Conservation (phyloP, 2,888 invertebrate genomes). For the Protonemura montana region DNA sequence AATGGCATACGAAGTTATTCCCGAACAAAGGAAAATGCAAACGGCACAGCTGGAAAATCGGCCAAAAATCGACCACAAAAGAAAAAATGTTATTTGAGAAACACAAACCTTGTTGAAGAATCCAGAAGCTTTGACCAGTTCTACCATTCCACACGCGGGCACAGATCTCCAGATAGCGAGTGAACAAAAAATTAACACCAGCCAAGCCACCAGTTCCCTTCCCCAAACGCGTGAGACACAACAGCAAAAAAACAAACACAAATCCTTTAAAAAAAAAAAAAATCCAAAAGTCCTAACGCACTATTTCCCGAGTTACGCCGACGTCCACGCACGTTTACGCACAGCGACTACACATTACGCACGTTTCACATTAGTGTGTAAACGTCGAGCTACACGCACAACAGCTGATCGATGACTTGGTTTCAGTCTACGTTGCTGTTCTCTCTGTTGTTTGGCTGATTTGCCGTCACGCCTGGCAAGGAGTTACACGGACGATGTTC, state of each 20-base stretch:
- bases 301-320: background rate
- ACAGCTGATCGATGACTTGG: background rate
- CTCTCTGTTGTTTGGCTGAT: no score
- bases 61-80: background rate
- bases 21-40: conserved; percentile 2
- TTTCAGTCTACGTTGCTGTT: no score
- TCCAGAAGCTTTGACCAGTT: background rate
- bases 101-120: background rate
- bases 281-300: no score
- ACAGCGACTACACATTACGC: background rate
- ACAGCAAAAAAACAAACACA: no score
- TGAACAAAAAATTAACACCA: background rate
- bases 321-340: background rate
- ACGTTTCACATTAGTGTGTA: background rate
- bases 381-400: background rate
- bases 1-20: background rate
- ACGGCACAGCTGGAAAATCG: background rate
- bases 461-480: no score
- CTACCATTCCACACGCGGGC: background rate
- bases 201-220: background rate
- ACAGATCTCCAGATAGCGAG: background rate
- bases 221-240: no score
- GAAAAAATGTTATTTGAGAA: background rate
- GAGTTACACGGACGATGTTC: no score
- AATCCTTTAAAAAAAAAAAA: no score